These are phyloP conservation scores for Zaprionus camerounensis DNA, from an alignment of 1,140 invertebrate genomes.

Conservation along the genomic window DNA sequence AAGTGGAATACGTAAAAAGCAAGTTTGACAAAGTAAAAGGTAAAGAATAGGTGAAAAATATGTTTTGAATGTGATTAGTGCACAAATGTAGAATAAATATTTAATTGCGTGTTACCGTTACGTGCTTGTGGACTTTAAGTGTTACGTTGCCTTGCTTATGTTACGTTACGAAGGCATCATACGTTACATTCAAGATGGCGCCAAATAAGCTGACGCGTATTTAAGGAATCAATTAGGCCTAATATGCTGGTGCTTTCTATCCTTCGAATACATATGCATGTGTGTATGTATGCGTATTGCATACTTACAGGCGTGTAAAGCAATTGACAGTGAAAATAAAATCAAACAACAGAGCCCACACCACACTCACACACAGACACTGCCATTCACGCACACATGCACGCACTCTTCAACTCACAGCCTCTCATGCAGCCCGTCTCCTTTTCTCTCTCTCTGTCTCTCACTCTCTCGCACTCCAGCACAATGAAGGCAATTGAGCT, in stretches of 20 bases:
- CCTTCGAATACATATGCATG: background rate
- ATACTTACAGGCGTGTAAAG: slow-evolving; percentile 71
- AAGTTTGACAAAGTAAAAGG: slow-evolving; percentile 10
- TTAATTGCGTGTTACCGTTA: background rate
- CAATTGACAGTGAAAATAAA: slow-evolving; percentile 76
- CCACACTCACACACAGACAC: slow-evolving; percentile 28
- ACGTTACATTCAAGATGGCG: background rate
- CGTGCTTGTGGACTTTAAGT: slow-evolving; percentile 7
- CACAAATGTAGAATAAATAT: background rate
- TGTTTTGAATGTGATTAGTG: background rate
- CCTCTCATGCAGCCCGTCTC: background rate
- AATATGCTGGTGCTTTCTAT: slow-evolving; percentile 41
- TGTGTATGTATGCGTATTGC: slow-evolving; percentile 43
- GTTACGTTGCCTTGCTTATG: background rate
- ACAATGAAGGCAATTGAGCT: slow-evolving; percentile 79
- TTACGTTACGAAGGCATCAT: background rate
- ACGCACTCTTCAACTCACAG: background rate
- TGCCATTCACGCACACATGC: slow-evolving; percentile 3
- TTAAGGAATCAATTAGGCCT: slow-evolving; percentile 72
- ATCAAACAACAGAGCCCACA: slow-evolving; percentile 46
- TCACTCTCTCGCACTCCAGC: slow-evolving; percentile 6
- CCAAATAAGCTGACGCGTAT: slow-evolving; percentile 28
- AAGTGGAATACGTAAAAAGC: background rate
- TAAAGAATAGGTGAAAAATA: background rate
- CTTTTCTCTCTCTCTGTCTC: background rate